Base-by-base conservation (phyloP, 1,140 invertebrate genomes). In the Propsilocerus akamusi region DNA sequence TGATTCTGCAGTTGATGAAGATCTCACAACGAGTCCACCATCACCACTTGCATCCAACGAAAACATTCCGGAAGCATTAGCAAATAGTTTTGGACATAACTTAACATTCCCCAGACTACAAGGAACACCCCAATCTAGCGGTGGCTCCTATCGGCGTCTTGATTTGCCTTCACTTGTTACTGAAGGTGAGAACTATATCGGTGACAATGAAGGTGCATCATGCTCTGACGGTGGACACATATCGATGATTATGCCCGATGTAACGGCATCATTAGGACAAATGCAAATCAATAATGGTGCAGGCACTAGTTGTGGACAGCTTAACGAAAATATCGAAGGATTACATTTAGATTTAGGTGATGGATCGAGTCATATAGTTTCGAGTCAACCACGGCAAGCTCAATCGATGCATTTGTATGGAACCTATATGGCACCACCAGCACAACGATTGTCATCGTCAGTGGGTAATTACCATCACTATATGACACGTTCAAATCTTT, bases 211-310 rank as follows among this genome's bases (percentile, higher is more conserved):
- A 52, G 76, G 73, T 54, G 70, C 65, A 53, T 73, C 71, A 8
- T 75, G 75, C 56, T 74, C 71, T 56, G 80, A 81, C 48, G 76
- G 78, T 24, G 78, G 49, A 24, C 54, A 53, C 20, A 65, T 87
- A 26, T 86, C 83, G 47, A 83, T 84, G 53, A 78, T 83, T 56
- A 86, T 89, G 80, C 86, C 86, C 2, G 86, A 89, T 64, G 85
- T 89, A 26, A 86, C 84, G 1, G 74, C 80, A 3, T 81, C 81
- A 1, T 68, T 86, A 32, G 74, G 74, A 11, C 77, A 80, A 52
- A 68, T 84, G 47, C 77, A 80, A 56, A 53, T 67, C 22, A 54
- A 53, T 47, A 58, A 49, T 22, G 53, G 51, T n/a, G n/a, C n/a
- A 12, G 55, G 53, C 26, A 41, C 34, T 17, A 41, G 34, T 41